A percentile compares a stretch with the other conserved stretches of the same genome.
These are phyloP conservation scores for Zaprionus africanus DNA, from an alignment of 1,140 invertebrate genomes.

Conservation along the genomic window DNA sequence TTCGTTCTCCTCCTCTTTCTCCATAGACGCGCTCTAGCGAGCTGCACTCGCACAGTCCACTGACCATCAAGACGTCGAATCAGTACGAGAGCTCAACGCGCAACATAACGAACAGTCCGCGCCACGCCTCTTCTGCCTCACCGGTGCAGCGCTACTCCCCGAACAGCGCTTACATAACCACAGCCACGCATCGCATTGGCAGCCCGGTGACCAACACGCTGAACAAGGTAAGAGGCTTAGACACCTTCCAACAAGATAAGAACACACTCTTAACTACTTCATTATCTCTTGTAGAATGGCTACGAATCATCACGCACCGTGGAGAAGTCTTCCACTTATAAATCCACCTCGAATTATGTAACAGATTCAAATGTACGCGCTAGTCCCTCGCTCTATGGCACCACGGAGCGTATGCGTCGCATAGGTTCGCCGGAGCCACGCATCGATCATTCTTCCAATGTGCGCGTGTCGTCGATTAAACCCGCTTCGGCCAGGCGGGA, in stretches of 20 bases:
- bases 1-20: neutral
- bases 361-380: constrained; percentile 74
- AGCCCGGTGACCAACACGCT: constrained; percentile 75
- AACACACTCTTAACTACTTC: no score
- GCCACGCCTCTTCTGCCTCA: constrained; percentile 75
- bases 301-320: constrained; percentile 76
- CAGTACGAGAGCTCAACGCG: constrained; percentile 73
- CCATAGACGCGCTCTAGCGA: constrained; percentile 80
- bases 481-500: constrained; percentile 87
- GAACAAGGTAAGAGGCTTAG: constrained; percentile 57
- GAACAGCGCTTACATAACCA: constrained; percentile 76
- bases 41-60: constrained; percentile 74
- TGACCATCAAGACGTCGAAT: constrained; percentile 82
- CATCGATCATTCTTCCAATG: constrained; percentile 89
- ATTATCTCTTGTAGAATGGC: constrained; percentile 52
- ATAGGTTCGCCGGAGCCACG: constrained; percentile 85
- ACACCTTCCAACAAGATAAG: neutral
- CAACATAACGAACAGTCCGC: constrained; percentile 72
- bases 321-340: constrained; percentile 82
- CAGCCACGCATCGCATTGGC: constrained; percentile 80
- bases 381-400: constrained; percentile 75
- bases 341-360: constrained; percentile 80
- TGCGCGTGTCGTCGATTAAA: constrained; percentile 89
- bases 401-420: constrained; percentile 71
- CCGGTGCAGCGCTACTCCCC: constrained; percentile 79